Evolutionary conservation across 2,113 vertebrate species (phyloP), one percentile per base, ranked within the genome.

Genomic region (Hydropotes inermis): DNA sequence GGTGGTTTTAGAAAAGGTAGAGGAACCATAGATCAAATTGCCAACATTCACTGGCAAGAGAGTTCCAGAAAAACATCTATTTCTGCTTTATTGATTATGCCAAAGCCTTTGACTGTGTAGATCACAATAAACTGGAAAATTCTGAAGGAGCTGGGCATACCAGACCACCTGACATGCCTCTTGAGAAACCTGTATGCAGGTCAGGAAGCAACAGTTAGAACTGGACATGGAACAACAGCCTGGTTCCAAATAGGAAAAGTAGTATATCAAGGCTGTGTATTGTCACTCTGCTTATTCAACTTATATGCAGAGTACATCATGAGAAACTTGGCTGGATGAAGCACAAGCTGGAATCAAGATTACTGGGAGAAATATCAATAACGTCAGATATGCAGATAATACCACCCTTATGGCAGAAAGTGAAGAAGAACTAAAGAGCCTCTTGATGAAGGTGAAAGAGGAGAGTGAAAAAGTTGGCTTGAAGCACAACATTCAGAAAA

Each of bases 211-310:
- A 64, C 30, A 64, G 3, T 9, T 64, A 64, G 30, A 8, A 8
- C 15, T 0, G 0, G 3, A 64, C 60, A 33, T 64, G 60, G 60
- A 33, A 33, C 30, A 64, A 64, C 60, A 64, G 30, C 8, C 30
- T 64, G 6, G 30, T 33, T 64, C 30, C 60, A 33, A 64, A 33
- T 8, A 17, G 60, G 60, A 64, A 17, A 64, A 64, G 60, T 30
- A 17, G 30, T 64, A 16, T 0, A 0, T 1, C 60, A 64, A 64
- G 15, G 30, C 3, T 64, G 0, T 33, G 33, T 64, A 33, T 17
- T 64, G 30, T 17, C 61, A n/a, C 7, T 1, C 30, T 64, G 30
- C 61, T 64, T 64, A 64, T 64, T 64, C 15, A 64, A 64, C 61
- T 64, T n/a, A 2, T 64, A n/a, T 64, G 61, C 61, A 64, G 30